Conservation (phyloP, 2,113 vertebrate genomes). For the Sigmodon hispidus region DNA sequence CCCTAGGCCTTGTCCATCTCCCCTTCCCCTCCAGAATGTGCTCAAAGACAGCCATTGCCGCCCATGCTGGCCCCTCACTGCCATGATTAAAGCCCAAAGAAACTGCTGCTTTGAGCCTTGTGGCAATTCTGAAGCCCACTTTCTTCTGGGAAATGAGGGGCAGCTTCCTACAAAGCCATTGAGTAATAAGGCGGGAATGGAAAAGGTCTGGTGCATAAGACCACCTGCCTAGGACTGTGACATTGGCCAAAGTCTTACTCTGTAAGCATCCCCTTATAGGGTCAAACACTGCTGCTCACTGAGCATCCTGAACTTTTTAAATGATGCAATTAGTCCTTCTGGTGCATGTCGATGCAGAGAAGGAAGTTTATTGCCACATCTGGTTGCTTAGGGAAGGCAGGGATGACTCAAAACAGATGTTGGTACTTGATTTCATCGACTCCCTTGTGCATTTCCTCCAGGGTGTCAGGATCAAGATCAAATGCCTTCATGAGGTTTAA, state of each 20-base stretch:
- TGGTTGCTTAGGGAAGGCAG: neutral
- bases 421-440: neutral
- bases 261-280: neutral
- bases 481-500: constrained; percentile 96
- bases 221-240: neutral
- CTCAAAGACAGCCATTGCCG: neutral
- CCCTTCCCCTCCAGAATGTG: neutral
- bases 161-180: neutral
- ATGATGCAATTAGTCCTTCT: neutral
- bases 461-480: constrained; percentile 93
- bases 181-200: neutral
- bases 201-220: neutral
- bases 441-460: constrained; percentile 73
- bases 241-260: neutral
- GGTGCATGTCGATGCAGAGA: neutral
- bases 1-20: no score
- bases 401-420: neutral
- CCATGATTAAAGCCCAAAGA: neutral
- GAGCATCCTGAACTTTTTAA: neutral
- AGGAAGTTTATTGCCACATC: neutral
- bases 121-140: neutral
- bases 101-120: neutral
- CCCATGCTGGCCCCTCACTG: neutral
- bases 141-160: neutral
- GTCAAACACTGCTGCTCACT: neutral